Evolutionary conservation across 2,888 invertebrate species (phyloP).

Genomic region (Amphiduros pacificus): DNA sequence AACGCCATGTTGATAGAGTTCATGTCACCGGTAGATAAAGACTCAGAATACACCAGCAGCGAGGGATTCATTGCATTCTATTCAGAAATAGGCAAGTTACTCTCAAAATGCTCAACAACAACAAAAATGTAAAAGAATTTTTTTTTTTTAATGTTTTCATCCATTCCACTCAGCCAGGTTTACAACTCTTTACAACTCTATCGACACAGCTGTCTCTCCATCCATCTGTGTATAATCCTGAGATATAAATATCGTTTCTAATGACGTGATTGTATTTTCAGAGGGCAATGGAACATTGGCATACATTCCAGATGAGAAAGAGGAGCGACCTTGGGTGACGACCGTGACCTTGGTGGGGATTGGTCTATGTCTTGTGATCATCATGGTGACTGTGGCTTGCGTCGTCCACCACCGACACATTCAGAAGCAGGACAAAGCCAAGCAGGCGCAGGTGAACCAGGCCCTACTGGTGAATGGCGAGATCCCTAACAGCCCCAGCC

Average conservation of each 20-base stretch:
- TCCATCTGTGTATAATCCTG: no score
- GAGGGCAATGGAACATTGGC: constrained; percentile 24
- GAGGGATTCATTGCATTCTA: constrained; percentile 47
- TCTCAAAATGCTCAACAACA: no score
- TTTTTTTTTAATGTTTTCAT: no score
- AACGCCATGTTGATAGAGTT: constrained; percentile 47
- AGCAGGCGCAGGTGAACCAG: constrained; percentile 23
- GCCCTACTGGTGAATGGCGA: constrained; percentile 27
- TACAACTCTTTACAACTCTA: no score
- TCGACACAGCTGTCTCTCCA: no score
- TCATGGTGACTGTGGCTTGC: constrained; percentile 41
- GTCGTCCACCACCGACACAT: constrained; percentile 44
- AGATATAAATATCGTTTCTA: not conserved
- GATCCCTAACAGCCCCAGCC: constrained; percentile 24
- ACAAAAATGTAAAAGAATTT: no score
- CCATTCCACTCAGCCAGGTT: no score
- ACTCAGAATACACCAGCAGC: constrained; percentile 1
- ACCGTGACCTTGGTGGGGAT: constrained; percentile 51
- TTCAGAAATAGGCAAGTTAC: constrained; percentile 28
- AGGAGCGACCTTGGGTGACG: constrained; percentile 40
- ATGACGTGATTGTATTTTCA: constrained; percentile 18
- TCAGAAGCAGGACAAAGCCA: constrained; percentile 31
- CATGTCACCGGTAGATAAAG: constrained; percentile 32
- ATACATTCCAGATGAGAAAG: constrained; percentile 6
- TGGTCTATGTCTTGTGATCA: constrained; percentile 44